phyloP scores from a whole-genome alignment of 1,140 invertebrate genomes.

The Babylonia areolata region DNA sequence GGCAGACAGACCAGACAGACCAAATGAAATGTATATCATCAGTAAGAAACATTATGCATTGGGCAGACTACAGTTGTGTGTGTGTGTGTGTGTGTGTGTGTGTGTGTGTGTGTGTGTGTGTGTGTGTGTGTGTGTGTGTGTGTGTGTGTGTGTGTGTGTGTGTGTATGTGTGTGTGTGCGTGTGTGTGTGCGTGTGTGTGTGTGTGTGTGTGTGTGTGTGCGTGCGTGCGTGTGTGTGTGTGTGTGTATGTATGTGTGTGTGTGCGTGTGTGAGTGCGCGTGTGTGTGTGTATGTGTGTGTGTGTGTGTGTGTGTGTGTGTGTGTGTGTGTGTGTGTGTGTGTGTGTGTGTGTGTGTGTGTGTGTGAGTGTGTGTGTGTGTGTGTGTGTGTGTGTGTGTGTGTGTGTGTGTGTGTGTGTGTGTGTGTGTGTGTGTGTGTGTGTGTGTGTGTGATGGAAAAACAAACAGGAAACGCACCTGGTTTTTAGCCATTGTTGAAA shows the following conservation, averaged over 20 bases:
- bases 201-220: neutral
- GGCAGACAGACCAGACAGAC: too few relatives aligned
- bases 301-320: neutral
- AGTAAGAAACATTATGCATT: too few relatives aligned
- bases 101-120: too few relatives aligned
- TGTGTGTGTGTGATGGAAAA: neutral
- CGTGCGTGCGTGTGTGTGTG: neutral
- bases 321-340: constrained; percentile 11
- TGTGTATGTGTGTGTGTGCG: too few relatives aligned
- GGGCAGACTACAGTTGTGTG: too few relatives aligned
- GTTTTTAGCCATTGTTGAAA: too few relatives aligned
- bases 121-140: too few relatives aligned
- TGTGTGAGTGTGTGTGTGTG: neutral
- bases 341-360: neutral
- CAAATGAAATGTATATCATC: too few relatives aligned
- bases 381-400: neutral
- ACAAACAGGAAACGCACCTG: too few relatives aligned
- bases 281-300: neutral
- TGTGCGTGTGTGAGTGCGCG: neutral
- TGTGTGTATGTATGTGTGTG: neutral
- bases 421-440: neutral
- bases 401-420: neutral
- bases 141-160: too few relatives aligned
- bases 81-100: too few relatives aligned
- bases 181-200: too few relatives aligned